Base-by-base conservation (phyloP, 1,140 invertebrate genomes). In the Philopotamus ludificatus region DNA sequence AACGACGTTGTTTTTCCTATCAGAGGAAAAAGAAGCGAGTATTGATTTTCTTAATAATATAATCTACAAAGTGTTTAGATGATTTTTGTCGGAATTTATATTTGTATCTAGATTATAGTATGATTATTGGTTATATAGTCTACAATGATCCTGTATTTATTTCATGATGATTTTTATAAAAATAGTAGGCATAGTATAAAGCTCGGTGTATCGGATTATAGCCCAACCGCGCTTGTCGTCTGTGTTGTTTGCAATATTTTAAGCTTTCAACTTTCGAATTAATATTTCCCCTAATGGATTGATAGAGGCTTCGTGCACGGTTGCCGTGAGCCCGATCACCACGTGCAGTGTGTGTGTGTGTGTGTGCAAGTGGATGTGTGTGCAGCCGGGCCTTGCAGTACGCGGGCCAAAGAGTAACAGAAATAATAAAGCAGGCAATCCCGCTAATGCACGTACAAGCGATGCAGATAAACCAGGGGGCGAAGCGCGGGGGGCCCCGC, bases 361-460 rank as follows among this genome's bases (percentile, higher is more conserved):
- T 51, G 49, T 20, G 18, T 51, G 7, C 10, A 51, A 3, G 25
- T 34, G 44, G 18, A 47, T 26, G 23, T 15, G 8, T 51, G 15
- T 7, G 49, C 10, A 47, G n/a, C 47, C 47, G 20, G 16, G 10
- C 3, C 16, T 1, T 9, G 18, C 10, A 47, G 7, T 47, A 4
- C 21, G 47, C 10, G 20, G 23, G 16, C 49, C 57, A 64, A 47
- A 64, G 54, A 68, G 47, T 58, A 58, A 47, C 66, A 53, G 62
- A 53, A 68, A 68, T 68, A 68, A 68, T 68, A 62, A 68, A 68
- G 61, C 66, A 68, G 61, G 54, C 55, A 68, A 68, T 68, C 66
- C 66, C 66, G 57, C 66, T 68, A 68, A 68, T 68, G 66, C 66
- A 68, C 57, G 39, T 67, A 59, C 47, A 47, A 44, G 20, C 42